phyloP scores from a whole-genome alignment of 2,797 vertebrate genomes.

The Bryconaethiops microstoma region DNA sequence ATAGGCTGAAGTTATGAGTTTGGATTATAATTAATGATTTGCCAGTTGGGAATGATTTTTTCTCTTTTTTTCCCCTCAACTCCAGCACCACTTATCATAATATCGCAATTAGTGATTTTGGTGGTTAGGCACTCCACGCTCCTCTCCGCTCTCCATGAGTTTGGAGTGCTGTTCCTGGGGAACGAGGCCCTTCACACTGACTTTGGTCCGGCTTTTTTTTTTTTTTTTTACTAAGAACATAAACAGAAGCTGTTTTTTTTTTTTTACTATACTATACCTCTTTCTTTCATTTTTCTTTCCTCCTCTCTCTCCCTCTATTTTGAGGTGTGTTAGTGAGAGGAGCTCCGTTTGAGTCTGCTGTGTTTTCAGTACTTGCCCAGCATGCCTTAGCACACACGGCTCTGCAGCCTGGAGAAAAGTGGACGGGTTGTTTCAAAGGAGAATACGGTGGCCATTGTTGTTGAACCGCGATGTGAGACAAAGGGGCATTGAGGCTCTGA shows the following conservation, averaged over 20 bases:
- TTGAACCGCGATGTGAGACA: conserved; percentile 58
- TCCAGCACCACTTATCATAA: conserved; percentile 54
- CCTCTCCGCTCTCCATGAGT: conserved; percentile 39
- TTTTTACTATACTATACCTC: conserved; percentile 4
- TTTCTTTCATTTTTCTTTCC: neutral
- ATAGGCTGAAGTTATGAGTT: conserved; percentile 66
- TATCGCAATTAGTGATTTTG: conserved; percentile 58
- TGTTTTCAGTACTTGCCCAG: conserved; percentile 61
- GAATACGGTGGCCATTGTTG: conserved; percentile 65
- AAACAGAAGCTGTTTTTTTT: conserved; percentile 1
- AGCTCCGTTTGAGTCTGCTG: conserved; percentile 64
- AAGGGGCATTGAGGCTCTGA: conserved; percentile 64
- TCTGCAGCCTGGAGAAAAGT: conserved; percentile 58
- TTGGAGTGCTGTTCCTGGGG: conserved; percentile 40
- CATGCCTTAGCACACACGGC: conserved; percentile 58
- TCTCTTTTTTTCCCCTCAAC: conserved; percentile 32
- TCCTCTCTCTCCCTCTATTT: neutral
- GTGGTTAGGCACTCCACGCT: conserved; percentile 34
- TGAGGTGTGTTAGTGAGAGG: conserved; percentile 57
- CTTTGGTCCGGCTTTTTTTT: conserved; percentile 12
- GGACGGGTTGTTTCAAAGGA: conserved; percentile 59
- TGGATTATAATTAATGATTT: conserved; percentile 63
- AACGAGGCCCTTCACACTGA: conserved; percentile 24
- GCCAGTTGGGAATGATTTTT: conserved; percentile 23
- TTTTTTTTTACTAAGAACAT: conserved; percentile 13